Conservation (phyloP, 2,113 vertebrate species). For the Muntiacus muntjak region DNA sequence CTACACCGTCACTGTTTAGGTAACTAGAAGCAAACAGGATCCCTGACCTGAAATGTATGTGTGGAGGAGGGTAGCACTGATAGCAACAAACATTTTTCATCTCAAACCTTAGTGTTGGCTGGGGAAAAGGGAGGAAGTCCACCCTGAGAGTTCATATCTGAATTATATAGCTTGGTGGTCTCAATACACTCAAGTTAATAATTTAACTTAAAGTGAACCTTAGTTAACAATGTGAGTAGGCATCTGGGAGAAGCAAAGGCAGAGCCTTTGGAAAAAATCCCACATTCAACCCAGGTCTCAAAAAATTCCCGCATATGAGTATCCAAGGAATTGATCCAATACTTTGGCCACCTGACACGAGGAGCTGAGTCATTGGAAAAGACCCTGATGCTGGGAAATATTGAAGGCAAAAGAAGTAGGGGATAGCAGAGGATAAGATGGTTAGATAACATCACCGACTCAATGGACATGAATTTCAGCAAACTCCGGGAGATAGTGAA, state of each 20-base stretch:
- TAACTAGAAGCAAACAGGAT: background rate
- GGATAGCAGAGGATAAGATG: background rate
- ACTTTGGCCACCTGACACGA: background rate
- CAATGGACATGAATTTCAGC: background rate
- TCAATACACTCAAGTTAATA: background rate
- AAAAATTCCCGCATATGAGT: background rate
- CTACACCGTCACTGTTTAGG: background rate
- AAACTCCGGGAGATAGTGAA: background rate
- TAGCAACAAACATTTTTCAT: background rate
- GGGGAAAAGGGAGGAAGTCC: background rate
- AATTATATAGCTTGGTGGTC: background rate
- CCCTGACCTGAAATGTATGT: background rate
- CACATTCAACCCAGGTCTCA: background rate
- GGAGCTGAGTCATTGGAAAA: background rate
- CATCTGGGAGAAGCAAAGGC: background rate
- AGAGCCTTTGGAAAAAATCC: background rate
- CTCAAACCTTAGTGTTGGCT: background rate
- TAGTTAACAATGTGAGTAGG: background rate
- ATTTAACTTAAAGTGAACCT: background rate
- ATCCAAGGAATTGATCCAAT: background rate
- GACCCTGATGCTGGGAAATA: background rate
- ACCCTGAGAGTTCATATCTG: background rate
- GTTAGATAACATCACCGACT: background rate
- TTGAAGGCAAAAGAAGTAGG: background rate
- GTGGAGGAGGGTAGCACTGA: background rate